Base-by-base conservation (phyloP, 2,888 invertebrate genomes). In the Incurvaria masculella region DNA sequence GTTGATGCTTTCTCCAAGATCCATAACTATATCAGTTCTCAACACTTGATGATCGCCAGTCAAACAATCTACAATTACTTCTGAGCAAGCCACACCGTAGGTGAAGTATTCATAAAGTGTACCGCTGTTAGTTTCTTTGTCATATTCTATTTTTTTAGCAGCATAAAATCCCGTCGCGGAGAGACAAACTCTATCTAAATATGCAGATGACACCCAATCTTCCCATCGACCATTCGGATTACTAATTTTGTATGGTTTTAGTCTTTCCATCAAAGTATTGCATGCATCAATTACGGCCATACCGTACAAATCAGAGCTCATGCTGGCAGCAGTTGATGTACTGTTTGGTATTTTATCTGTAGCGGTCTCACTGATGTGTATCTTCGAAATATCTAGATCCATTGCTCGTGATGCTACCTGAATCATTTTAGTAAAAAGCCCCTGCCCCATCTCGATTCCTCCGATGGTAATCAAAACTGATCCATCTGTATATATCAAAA, bases 401-500 rank as follows among this genome's bases (percentile, higher is more conserved):
- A 91, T 64, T 10, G 76, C 81, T 59, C 79, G 79, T 50, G 88
- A 87, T 1, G 89, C 89, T 1, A 91, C 84, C 81, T 93, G 93
- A 50, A 89, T 85, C 86, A 93, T 91, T 79, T 94, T 94, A 1
- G 92, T 94, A 62, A 90, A 89, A 4, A 94, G 74, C 0, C 94
- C 94, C 72, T 94, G 94, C 1, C 94, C 94, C 91, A 94, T 94
- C 80, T 94, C 94, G 44, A 88, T 85, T 16, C 92, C 94, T 45
- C 91, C 91, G 61, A 91, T 91, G 4, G 86, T 82, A 41, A 94
- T 60, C 21, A 93, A 72, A 4, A 94, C 89, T 0, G 91, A 89
- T 10, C 91, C 93, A 61, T 89, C 89, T 2, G 75, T 81, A 64
- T 94, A 92, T 3, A 91, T 72, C 49, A 89, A 80, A 4, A 94